phyloP scores from a whole-genome alignment of 2,113 vertebrate genomes.

The Pithys albifrons region DNA sequence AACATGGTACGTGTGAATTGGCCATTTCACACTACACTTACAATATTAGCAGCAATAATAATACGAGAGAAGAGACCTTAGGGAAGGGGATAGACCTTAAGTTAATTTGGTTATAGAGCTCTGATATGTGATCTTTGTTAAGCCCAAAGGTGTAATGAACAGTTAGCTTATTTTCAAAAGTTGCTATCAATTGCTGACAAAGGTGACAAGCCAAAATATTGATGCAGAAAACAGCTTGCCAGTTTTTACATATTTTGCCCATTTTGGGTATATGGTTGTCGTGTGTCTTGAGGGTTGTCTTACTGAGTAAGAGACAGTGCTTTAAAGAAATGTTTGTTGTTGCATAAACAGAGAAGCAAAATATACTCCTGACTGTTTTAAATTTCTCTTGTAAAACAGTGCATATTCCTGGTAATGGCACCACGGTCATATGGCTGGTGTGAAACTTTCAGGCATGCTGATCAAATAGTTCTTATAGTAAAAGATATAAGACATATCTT shows the following conservation, averaged over 20 bases:
- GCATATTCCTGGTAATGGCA: not conserved
- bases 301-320: not conserved
- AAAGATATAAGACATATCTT: not conserved
- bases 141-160: slow-evolving; percentile 51
- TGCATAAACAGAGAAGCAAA: not conserved
- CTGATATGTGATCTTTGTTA: slow-evolving; percentile 62
- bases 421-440: not conserved
- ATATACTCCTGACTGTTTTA: not conserved
- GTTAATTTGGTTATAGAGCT: slow-evolving; percentile 70
- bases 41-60: slow-evolving; percentile 74
- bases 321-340: not conserved
- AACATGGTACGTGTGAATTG: slow-evolving; percentile 74
- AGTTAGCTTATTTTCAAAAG: slow-evolving; percentile 44
- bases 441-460: not conserved
- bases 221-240: not conserved
- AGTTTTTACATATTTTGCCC: not conserved
- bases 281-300: slow-evolving; percentile 14
- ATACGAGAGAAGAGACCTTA: slow-evolving; percentile 60
- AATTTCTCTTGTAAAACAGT: not conserved
- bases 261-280: not conserved
- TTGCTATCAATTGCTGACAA: not conserved
- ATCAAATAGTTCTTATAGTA: not conserved
- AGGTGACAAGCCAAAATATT: slow-evolving; percentile 16
- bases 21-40: slow-evolving; percentile 75
- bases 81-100: slow-evolving; percentile 41